These are phyloP conservation scores for Drosophila diplacantha DNA, from an alignment of 2,888 invertebrate genomes.

Conservation along the genomic window DNA sequence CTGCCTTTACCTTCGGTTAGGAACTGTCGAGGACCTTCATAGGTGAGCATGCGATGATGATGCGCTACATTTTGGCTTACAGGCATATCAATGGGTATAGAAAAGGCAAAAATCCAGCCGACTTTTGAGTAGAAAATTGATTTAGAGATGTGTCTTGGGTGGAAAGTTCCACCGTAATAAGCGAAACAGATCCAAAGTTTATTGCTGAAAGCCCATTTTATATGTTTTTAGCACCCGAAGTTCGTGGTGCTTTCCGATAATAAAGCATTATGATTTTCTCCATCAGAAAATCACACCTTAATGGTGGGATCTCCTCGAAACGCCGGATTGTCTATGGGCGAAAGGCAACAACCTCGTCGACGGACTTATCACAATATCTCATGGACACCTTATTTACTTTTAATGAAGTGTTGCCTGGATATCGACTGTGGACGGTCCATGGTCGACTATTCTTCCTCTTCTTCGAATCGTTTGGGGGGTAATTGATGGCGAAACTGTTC, in stretches of 20 bases:
- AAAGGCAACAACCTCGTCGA: conserved; percentile 19
- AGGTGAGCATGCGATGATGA: conserved; percentile 12
- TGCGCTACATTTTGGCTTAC: conserved; percentile 14
- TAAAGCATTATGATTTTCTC: background rate
- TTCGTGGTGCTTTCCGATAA: background rate
- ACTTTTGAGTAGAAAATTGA: background rate
- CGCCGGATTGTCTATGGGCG: conserved; percentile 1
- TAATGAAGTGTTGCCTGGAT: conserved; percentile 53
- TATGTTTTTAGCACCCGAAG: background rate
- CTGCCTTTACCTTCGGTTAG: conserved; percentile 23
- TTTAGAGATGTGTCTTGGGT: background rate
- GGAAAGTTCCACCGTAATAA: background rate
- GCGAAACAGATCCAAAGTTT: background rate
- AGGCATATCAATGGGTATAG: conserved; percentile 12
- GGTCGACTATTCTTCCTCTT: conserved; percentile 21
- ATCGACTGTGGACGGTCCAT: background rate
- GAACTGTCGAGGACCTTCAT: conserved; percentile 28
- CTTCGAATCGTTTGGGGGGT: conserved; percentile 33
- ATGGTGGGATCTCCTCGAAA: background rate
- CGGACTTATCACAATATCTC: conserved; percentile 41
- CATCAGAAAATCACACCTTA: background rate
- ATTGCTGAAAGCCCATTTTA: too few relatives aligned
- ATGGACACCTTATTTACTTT: conserved; percentile 56
- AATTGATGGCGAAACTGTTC: conserved; percentile 36
- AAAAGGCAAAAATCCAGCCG: background rate